Conservation (phyloP, 2,888 invertebrate species). For the Dendrolimus pini region DNA sequence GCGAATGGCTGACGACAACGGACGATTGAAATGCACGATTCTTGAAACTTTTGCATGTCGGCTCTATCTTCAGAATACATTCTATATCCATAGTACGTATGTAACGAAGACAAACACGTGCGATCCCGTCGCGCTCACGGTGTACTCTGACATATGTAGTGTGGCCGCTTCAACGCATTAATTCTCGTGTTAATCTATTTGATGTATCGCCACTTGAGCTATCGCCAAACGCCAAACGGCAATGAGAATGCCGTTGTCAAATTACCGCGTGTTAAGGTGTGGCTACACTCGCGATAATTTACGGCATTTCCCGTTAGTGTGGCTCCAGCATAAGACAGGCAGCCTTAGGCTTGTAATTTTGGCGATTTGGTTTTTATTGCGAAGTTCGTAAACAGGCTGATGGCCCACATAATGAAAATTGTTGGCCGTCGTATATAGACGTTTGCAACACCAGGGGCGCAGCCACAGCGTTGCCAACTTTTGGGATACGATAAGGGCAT, state of each 20-base stretch:
- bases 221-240: constrained; percentile 11
- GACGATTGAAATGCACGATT: not conserved
- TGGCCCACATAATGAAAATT: no score
- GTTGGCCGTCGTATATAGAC: no score
- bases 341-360: no score
- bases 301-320: not conserved
- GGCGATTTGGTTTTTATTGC: no score
- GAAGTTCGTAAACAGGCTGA: no score
- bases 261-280: not conserved
- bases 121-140: constrained; percentile 4
- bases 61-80: constrained; percentile 12
- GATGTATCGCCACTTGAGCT: constrained; percentile 10
- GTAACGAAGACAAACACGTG: constrained; percentile 1
- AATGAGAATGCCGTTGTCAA: constrained; percentile 9
- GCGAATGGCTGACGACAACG: no score
- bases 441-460: no score
- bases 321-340: not conserved
- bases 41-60: constrained; percentile 2
- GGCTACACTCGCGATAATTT: not conserved
- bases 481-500: no score
- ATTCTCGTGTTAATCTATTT: constrained; percentile 5
- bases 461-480: no score
- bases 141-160: constrained; percentile 1
- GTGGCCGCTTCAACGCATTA: constrained; percentile 1
- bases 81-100: constrained; percentile 2